Base-by-base conservation (phyloP, 2,888 invertebrate species). In the Drosophila macrospina region DNA sequence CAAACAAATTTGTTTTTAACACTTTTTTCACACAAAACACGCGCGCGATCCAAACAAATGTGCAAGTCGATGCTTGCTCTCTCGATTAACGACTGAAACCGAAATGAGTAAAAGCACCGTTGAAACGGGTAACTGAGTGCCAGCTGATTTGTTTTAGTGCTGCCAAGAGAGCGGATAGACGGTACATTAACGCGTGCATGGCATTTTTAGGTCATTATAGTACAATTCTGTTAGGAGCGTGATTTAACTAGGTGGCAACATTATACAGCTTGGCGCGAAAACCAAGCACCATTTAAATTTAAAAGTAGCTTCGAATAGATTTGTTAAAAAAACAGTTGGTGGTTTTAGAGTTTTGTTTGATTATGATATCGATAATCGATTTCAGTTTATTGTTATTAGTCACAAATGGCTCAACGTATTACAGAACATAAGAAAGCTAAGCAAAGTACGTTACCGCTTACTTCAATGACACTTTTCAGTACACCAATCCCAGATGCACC, bases 401-500 rank as follows among this genome's bases (percentile, higher is more conserved):
- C 5, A 20, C 10, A 10, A 41, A 41, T 20, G 1, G 41, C 2
- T 4, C 1, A 20, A 4, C 3, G 13, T 20, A 2, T 20, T 20
- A 20, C 20, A 45, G 10, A 15, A 0, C 2, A 28, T 4, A 50
- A n/a, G n/a, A n/a, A n/a, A 4, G 5, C 7, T 54, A 32, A 32
- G 4, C 4, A 2, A 26, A 16, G 5, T 36, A 11, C 11, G 4
- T 36, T 4, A 34, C 1, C 34, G 26, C 8, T 36, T 16, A 13
- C 6, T 28, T 59, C 11, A 28, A 11, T 34, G 34, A 24, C 76
- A 82, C 10, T 71, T 76, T 11, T 69, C 54, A 8, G 32, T 66
- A 44, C 89, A 90, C 90, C 90, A 90, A 32, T 84, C 63, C 88
- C 89, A 88, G 11, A 88, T 62, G 47, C 90, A 90, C 2, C 90